phyloP scores from a whole-genome alignment of 1,140 invertebrate species.

The Venustaconcha ellipsiformis region DNA sequence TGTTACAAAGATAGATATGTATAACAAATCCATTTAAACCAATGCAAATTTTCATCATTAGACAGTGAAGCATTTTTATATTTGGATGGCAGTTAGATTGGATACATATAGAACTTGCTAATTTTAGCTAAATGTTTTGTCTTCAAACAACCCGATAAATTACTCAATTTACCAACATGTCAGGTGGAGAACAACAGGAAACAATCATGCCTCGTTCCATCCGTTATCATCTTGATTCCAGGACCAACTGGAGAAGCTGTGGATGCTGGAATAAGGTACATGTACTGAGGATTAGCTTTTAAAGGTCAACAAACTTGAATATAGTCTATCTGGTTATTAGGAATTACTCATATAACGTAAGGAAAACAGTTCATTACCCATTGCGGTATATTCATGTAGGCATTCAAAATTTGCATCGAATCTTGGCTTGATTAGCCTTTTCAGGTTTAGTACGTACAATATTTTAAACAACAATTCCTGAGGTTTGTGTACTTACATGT shows the following conservation, averaged over 20 bases:
- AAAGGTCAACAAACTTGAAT: background rate
- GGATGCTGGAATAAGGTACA: conserved; percentile 61
- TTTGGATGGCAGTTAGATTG: no score
- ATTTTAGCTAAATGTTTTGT: background rate
- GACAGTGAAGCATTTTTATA: background rate
- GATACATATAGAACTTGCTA: background rate
- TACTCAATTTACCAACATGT: conserved; percentile 1
- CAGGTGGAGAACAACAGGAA: conserved; percentile 55
- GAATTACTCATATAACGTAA: no score
- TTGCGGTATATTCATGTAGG: no score
- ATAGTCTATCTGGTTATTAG: no score
- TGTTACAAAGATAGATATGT: background rate
- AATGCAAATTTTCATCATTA: background rate
- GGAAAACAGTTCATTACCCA: no score
- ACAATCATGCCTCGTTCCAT: conserved; percentile 53
- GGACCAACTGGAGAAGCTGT: conserved; percentile 55
- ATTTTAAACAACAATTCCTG: no score
- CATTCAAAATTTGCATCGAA: no score
- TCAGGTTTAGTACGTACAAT: no score
- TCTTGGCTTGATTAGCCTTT: no score
- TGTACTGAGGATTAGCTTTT: background rate
- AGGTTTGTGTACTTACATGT: no score
- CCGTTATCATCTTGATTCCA: conserved; percentile 59
- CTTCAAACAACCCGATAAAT: background rate
- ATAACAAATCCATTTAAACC: background rate